These are phyloP conservation scores for Melanotaenia pygmaea DNA, from an alignment of 2,797 vertebrate species.

Conservation along the genomic window DNA sequence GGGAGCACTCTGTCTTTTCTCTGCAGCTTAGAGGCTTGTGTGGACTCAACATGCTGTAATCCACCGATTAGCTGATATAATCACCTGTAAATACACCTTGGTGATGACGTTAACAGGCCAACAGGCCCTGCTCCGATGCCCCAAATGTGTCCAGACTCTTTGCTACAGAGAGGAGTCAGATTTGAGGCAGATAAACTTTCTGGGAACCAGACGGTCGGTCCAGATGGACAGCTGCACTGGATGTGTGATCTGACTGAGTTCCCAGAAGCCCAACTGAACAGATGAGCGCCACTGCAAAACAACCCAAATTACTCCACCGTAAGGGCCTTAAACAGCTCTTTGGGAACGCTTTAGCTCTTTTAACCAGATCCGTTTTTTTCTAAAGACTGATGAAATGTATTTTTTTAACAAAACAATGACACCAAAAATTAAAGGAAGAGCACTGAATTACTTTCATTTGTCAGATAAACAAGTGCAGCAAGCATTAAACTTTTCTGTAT, in stretches of 20 bases:
- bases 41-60: conserved; percentile 88
- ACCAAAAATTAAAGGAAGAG: background rate
- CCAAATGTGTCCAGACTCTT: conserved; percentile 11
- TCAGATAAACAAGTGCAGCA: no score
- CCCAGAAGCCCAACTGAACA: conserved; percentile 41
- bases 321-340: conserved; percentile 3
- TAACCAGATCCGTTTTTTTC: background rate
- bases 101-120: conserved; percentile 47
- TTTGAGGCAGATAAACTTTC: conserved; percentile 23
- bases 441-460: background rate
- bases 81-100: conserved; percentile 87
- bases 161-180: conserved; percentile 6
- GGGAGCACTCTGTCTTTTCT: conserved; percentile 66
- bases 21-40: conserved; percentile 76
- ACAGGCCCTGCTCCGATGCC: conserved; percentile 16
- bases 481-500: background rate
- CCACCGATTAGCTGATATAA: conserved; percentile 86
- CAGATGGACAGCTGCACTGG: conserved; percentile 51
- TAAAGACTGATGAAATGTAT: background rate
- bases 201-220: conserved; percentile 33
- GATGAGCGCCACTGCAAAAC: conserved; percentile 22
- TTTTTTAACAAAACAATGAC: no score
- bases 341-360: conserved; percentile 1
- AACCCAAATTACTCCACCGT: background rate
- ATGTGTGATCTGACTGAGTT: conserved; percentile 48